Evolutionary conservation across 2,113 vertebrate species (phyloP), one percentile per base, ranked within the genome.

Genomic region (Marcusenius ussheri): DNA sequence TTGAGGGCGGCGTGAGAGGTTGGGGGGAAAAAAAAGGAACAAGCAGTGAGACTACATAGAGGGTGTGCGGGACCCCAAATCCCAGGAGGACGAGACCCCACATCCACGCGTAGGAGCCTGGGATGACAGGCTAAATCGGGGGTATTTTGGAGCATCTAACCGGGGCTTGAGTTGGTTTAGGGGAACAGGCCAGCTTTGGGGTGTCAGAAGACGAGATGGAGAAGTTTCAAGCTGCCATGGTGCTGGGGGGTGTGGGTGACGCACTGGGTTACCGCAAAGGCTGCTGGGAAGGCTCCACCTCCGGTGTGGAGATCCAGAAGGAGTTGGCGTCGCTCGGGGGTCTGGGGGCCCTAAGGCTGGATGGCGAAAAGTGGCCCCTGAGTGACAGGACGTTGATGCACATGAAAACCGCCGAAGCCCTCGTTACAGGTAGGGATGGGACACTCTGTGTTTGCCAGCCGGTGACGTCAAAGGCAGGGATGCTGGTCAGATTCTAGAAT

Each of bases 371-470:
- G 91, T 99, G 98, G 98, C 98, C 97, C 0, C 94, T 98, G 90
- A 99, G 98, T 87, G 97, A 97, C 92, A 97, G 97, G 91, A 96
- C 96, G 0, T 70, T 98, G 93, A 98, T 99, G 98, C 98, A 97
- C 93, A 96, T 99, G 95, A 96, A 97, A 49, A 99, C 98, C 0
- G 97, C 98, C 0, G 96, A 97, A 93, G 97, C 97, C 83, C 97
- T 99, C 46, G 91, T 97, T 93, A 97, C 98, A 96, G 98, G 98
- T 99, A 95, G 93, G 90, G 74, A 46, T 51, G 50, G 10, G 31
- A 66, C 24, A 6, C 53, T 21, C 58, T 66, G 24, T 5, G 3
- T 31, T 27, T 2, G n/a, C 47, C 21, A 1, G 8, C 17, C 86
- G 0, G 89, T 91, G 58, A 56, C 31, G 49, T 15, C 42, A 88